Conservation (phyloP, 1,140 invertebrate genomes). For the Drosophila insularis region DNA sequence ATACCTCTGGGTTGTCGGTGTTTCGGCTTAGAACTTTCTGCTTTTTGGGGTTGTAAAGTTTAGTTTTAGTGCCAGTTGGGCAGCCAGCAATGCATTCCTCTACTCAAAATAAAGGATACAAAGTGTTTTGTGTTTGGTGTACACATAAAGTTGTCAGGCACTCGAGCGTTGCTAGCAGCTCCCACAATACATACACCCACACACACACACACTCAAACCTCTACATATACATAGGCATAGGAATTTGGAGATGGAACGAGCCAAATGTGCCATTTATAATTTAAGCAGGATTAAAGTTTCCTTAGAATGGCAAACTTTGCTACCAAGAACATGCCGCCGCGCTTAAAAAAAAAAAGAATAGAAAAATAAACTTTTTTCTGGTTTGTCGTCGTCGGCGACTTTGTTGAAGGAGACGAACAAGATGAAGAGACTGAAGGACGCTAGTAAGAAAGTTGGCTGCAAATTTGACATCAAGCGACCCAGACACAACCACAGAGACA, state of each 20-base stretch:
- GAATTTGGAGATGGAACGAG: constrained; percentile 28
- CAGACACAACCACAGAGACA: constrained; percentile 28
- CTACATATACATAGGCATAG: constrained; percentile 5
- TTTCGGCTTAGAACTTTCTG: constrained; percentile 50
- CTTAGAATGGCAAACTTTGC: constrained; percentile 69
- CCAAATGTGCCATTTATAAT: constrained; percentile 79
- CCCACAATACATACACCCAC: constrained; percentile 22
- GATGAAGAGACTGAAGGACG: constrained; percentile 40
- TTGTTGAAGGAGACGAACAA: constrained; percentile 21
- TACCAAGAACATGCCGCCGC: constrained; percentile 73
- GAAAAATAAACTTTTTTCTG: constrained; percentile 65
- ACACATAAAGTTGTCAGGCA: constrained; percentile 68
- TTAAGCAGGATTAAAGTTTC: constrained; percentile 79
- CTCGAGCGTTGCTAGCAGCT: constrained; percentile 44
- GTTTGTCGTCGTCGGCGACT: not conserved
- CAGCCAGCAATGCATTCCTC: constrained; percentile 56
- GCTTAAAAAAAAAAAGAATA: constrained; percentile 36
- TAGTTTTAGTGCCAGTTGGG: constrained; percentile 47
- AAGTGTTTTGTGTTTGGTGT: constrained; percentile 71
- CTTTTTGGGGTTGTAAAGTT: constrained; percentile 59
- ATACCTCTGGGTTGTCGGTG: constrained; percentile 16
- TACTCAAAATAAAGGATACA: constrained; percentile 72
- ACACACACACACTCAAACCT: not conserved
- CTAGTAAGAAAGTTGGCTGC: constrained; percentile 50
- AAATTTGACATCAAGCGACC: constrained; percentile 70